These are phyloP conservation scores for Macrophya alboannulata DNA, from an alignment of 2,888 invertebrate genomes.

Conservation along the genomic window DNA sequence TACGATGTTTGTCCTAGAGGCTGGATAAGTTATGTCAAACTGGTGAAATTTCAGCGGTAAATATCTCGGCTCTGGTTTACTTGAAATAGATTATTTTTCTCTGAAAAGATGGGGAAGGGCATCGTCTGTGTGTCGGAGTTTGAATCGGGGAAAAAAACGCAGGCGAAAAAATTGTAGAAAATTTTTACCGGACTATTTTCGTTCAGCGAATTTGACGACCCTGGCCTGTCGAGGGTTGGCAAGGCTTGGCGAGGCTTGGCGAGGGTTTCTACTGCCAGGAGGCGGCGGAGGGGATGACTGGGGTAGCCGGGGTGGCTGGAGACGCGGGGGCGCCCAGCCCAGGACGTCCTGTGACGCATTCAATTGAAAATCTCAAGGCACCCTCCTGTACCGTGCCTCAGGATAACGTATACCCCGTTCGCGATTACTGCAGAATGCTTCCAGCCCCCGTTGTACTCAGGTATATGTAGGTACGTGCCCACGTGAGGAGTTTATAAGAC, in stretches of 20 bases:
- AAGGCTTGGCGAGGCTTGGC: constrained; percentile 64
- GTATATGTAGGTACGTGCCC: neutral
- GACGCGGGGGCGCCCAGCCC: constrained; percentile 70
- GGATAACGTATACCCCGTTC: constrained; percentile 68
- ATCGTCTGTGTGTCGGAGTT: neutral
- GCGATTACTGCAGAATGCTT: constrained; percentile 51
- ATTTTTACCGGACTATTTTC: constrained; percentile 59
- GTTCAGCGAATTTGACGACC: constrained; percentile 62
- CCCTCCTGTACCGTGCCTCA: constrained; percentile 70
- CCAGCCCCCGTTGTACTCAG: constrained; percentile 10
- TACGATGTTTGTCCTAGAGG: constrained; percentile 42
- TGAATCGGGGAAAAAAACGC: constrained; percentile 55
- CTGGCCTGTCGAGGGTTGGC: constrained; percentile 59
- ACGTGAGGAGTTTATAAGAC: neutral
- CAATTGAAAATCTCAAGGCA: constrained; percentile 77
- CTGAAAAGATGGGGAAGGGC: constrained; percentile 58
- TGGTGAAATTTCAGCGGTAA: neutral
- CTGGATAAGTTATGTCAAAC: constrained; percentile 38
- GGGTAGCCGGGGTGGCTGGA: constrained; percentile 55
- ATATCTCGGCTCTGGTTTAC: neutral
- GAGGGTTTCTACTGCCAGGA: constrained; percentile 63
- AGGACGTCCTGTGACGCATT: constrained; percentile 76
- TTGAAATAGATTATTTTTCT: constrained; percentile 68
- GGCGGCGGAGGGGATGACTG: constrained; percentile 58
- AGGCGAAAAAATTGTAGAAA: constrained; percentile 63